Evolutionary conservation across 1,140 invertebrate genomes (phyloP).

Genomic region (Calycopis cecrops): DNA sequence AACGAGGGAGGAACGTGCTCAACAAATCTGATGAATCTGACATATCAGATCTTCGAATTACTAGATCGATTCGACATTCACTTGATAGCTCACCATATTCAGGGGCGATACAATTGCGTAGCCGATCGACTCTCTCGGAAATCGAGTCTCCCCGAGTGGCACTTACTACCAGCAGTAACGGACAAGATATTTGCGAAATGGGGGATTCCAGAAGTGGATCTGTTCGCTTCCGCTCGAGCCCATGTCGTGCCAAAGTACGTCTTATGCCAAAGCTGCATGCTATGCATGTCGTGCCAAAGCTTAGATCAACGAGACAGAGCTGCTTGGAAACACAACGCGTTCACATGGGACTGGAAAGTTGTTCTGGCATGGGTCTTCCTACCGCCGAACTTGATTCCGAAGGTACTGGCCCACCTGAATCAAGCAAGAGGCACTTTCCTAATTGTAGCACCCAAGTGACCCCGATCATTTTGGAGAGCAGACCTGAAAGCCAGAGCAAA

Average conservation of each 20-base stretch:
- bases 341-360: conserved; percentile 40
- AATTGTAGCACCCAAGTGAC: conserved; percentile 42
- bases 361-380: conserved; percentile 46
- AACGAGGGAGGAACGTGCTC: too few relatives aligned
- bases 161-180: conserved; percentile 20
- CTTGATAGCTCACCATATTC: too few relatives aligned
- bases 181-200: conserved; percentile 29
- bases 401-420: conserved; percentile 42
- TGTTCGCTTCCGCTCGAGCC: conserved; percentile 39
- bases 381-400: conserved; percentile 42
- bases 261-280: too few relatives aligned
- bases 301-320: conserved; percentile 27
- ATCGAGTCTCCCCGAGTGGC: too few relatives aligned
- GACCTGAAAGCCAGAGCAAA: conserved; percentile 37
- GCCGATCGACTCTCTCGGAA: too few relatives aligned
- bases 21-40: too few relatives aligned
- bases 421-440: conserved; percentile 31
- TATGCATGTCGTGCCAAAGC: too few relatives aligned
- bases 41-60: too few relatives aligned
- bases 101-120: too few relatives aligned
- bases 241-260: conserved; percentile 30
- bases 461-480: conserved; percentile 44
- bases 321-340: conserved; percentile 40
- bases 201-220: conserved; percentile 35
- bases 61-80: too few relatives aligned